Evolutionary conservation across 1,140 invertebrate genomes (phyloP).

Genomic region (Coptotermes formosanus): DNA sequence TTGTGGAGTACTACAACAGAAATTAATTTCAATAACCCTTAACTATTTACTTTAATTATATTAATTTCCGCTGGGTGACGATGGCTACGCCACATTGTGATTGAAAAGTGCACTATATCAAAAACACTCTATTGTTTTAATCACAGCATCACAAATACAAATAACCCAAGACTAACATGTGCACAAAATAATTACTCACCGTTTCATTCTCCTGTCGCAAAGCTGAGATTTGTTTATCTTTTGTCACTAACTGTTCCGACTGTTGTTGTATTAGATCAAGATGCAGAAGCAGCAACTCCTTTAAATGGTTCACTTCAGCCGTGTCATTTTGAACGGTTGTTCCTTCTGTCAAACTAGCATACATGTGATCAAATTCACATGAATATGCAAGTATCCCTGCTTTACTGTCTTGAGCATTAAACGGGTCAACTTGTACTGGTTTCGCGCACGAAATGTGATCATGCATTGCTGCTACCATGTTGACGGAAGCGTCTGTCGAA

Average conservation of each 20-base stretch:
- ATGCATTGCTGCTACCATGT: conserved; percentile 42
- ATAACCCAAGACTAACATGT: background rate
- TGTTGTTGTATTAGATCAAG: conserved; percentile 72
- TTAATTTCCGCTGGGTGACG: background rate
- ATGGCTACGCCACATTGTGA: background rate
- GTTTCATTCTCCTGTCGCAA: conserved; percentile 65
- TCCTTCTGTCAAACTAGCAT: conserved; percentile 53
- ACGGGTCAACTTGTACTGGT: conserved; percentile 36
- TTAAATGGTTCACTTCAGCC: conserved; percentile 60
- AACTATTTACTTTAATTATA: background rate
- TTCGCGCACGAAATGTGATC: conserved; percentile 44
- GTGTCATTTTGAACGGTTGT: conserved; percentile 52
- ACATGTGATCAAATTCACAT: conserved; percentile 57
- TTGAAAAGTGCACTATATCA: background rate
- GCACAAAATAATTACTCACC: conserved; percentile 46
- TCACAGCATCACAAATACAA: background rate
- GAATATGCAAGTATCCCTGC: conserved; percentile 39
- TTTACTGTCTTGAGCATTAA: conserved; percentile 37
- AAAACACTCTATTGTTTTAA: background rate
- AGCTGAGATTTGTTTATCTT: conserved; percentile 62
- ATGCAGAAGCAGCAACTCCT: conserved; percentile 67
- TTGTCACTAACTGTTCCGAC: conserved; percentile 64
- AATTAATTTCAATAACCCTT: background rate
- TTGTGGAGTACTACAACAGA: background rate
- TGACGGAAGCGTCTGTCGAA: conserved; percentile 39